Evolutionary conservation across 53 echinoderm and acorn worm genomes (phyloP), one percentile per base, ranked within the genome.

Genomic region (Echinarachnius parma): DNA sequence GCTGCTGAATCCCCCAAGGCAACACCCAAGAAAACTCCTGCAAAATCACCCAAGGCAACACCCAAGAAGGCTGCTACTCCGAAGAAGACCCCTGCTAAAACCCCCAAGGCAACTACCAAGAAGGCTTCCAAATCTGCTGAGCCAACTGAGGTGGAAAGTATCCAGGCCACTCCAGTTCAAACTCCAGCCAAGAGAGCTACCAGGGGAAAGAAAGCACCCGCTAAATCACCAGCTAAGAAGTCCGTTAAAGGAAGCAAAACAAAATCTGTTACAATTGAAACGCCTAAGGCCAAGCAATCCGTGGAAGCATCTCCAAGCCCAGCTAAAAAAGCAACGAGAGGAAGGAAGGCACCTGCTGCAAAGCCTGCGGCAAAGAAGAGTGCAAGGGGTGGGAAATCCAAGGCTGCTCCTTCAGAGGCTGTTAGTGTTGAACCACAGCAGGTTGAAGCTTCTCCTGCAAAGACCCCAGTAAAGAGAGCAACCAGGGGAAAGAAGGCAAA

Each of bases 311-410:
- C 44, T 3, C 64, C 64, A 13, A 80, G 65, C 8, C 71, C 71
- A 46, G 62, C 59, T 9, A 86, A 86, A 46, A 82, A 74, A 46
- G 77, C 86, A 23, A 65, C 77, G 8, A 59, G 79, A 28, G 34
- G 77, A 4, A 64, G 50, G 29, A 32, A 75, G 29, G 44, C 85
- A n/a, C n/a, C n/a, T n/a, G n/a, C n/a, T n/a, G n/a, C n/a, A n/a
- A n/a, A n/a, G n/a, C n/a, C n/a, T n/a, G n/a, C n/a, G n/a, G n/a
- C n/a, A n/a, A n/a, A n/a, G n/a, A n/a, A n/a, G n/a, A n/a, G n/a
- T n/a, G n/a, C n/a, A n/a, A n/a, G n/a, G n/a, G n/a, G n/a, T n/a
- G n/a, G n/a, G n/a, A n/a, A n/a, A n/a, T n/a, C n/a, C 11, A n/a
- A n/a, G n/a, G 21, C 44, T 19, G 24, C 54, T 22, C 55, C 62